phyloP scores from a whole-genome alignment of 2,888 invertebrate species.

The Gandaritis pyraliata region DNA sequence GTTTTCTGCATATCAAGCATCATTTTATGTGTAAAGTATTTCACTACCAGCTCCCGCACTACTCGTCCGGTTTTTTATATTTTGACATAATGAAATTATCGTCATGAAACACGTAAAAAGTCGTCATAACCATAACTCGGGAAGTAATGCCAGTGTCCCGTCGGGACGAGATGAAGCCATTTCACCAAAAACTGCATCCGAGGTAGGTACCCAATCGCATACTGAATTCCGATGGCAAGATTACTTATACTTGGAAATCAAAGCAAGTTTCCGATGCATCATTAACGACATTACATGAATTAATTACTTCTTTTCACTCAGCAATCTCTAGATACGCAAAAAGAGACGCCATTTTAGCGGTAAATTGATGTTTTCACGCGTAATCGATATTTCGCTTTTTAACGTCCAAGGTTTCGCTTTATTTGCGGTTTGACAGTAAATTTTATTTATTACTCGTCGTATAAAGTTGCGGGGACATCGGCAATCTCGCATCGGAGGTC shows the following conservation, averaged over 20 bases:
- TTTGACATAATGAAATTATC: conserved; percentile 64
- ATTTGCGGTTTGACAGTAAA: conserved; percentile 77
- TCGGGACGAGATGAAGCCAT: conserved; percentile 77
- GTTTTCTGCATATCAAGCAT: not conserved
- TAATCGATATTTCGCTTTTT: conserved; percentile 46
- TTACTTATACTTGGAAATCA: conserved; percentile 82
- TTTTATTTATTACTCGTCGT: conserved; percentile 61
- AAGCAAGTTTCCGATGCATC: conserved; percentile 68
- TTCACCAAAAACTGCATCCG: conserved; percentile 70
- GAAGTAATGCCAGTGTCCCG: conserved; percentile 57
- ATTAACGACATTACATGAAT: conserved; percentile 79
- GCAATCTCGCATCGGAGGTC: conserved; percentile 33
- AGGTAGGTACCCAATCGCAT: conserved; percentile 60
- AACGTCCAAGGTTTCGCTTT: conserved; percentile 62
- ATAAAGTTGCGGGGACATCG: conserved; percentile 44
- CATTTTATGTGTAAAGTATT: conserved; percentile 11
- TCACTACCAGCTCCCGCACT: conserved; percentile 5
- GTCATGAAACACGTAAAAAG: conserved; percentile 60
- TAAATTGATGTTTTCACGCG: conserved; percentile 49
- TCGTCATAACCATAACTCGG: conserved; percentile 64
- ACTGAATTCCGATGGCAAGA: conserved; percentile 75
- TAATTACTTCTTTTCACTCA: conserved; percentile 58
- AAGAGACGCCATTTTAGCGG: conserved; percentile 39
- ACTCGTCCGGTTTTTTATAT: conserved; percentile 29
- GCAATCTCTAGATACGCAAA: conserved; percentile 46